A percentile compares a stretch with the other conserved stretches of the same genome.
Evolutionary conservation across 2,888 invertebrate genomes (phyloP).

Genomic region (Eutolmus rufibarbis): DNA sequence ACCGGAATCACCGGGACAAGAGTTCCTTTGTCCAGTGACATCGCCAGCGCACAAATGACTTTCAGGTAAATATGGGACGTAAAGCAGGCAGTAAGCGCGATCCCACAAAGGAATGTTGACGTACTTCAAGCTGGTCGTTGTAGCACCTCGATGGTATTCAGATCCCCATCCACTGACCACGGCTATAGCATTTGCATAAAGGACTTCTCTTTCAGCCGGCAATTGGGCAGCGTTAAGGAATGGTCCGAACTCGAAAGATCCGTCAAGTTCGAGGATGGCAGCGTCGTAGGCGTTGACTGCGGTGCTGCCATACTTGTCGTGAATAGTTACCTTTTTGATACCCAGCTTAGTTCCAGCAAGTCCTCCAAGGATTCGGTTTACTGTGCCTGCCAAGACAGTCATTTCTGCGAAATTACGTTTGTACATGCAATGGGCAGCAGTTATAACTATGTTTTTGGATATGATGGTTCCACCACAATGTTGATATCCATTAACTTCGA

Average conservation of each 20-base stretch:
- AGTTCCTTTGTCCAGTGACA: not conserved
- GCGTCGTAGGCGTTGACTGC: not conserved
- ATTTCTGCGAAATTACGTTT: not conserved
- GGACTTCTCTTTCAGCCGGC: not conserved
- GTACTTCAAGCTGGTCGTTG: not conserved
- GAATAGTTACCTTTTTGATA: not conserved
- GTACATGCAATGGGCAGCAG: slow-evolving; percentile 21
- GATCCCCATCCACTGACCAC: not conserved
- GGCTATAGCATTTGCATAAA: not conserved
- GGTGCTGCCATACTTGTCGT: not conserved
- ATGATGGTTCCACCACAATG: slow-evolving; percentile 23
- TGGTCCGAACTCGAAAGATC: not conserved
- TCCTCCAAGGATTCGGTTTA: not conserved
- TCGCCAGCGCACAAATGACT: not conserved
- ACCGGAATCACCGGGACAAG: not conserved
- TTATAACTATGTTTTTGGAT: not conserved
- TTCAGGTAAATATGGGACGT: not conserved
- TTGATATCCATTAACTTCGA: not conserved
- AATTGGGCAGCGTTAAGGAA: not conserved
- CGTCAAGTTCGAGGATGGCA: not conserved
- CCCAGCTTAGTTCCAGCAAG: not conserved
- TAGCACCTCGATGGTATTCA: not conserved
- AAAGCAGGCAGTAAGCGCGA: not conserved
- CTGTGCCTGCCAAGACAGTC: not conserved
- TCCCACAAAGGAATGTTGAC: not conserved